Percentiles rank a stretch among this genome's conserved stretches.
phyloP scores from a whole-genome alignment of 2,888 invertebrate genomes.

The Scaptomyza tumidula region DNA sequence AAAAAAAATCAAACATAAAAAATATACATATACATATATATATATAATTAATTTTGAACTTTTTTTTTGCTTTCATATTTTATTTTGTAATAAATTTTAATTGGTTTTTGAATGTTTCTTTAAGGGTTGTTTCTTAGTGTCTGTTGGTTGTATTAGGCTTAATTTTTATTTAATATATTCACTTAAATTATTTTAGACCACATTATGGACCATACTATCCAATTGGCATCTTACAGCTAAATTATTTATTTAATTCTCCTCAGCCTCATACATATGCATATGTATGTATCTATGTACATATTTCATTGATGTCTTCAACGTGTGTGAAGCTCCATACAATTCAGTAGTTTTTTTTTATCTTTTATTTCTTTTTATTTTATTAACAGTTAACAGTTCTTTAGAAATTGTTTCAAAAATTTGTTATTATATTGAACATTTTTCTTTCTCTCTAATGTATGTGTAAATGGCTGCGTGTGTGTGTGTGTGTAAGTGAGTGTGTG shows the following conservation, averaged over 20 bases:
- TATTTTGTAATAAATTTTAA: constrained; percentile 59
- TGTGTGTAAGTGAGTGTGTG: neutral
- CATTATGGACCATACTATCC: constrained; percentile 62
- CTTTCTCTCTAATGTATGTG: constrained; percentile 21
- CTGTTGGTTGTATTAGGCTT: constrained; percentile 37
- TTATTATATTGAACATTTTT: constrained; percentile 62
- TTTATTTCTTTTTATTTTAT: constrained; percentile 41
- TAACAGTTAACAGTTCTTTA: constrained; percentile 71
- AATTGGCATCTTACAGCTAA: constrained; percentile 63
- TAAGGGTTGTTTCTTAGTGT: constrained; percentile 8
- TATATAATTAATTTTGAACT: constrained; percentile 32
- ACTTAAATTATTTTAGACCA: constrained; percentile 63
- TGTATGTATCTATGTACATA: constrained; percentile 51
- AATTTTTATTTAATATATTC: constrained; percentile 42
- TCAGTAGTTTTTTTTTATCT: constrained; percentile 27
- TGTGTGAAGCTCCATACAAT: constrained; percentile 43
- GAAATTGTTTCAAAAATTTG: constrained; percentile 64
- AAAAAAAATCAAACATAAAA: constrained; percentile 50
- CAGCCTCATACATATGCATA: constrained; percentile 62
- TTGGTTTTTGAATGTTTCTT: constrained; percentile 54
- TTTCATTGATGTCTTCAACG: constrained; percentile 34
- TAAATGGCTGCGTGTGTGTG: constrained; percentile 5
- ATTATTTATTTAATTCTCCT: constrained; percentile 45
- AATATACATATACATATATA: constrained; percentile 34
- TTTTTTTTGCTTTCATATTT: constrained; percentile 60